Evolutionary conservation across 2,888 invertebrate species (phyloP).

Genomic region (Eupithecia subfuscata): DNA sequence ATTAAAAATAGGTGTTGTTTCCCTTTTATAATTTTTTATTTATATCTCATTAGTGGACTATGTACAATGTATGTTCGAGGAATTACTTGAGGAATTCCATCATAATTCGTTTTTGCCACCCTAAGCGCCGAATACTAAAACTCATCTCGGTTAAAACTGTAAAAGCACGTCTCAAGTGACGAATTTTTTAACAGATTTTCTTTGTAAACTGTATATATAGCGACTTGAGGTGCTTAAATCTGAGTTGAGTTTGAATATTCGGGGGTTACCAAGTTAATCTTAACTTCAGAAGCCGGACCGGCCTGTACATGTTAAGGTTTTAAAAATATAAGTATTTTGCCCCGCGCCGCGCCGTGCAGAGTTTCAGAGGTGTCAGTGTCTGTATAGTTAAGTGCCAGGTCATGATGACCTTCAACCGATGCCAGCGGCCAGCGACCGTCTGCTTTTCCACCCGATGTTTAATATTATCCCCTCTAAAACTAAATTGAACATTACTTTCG

Average conservation of each 20-base stretch:
- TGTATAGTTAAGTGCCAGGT: constrained; percentile 8
- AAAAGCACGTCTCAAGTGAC: neutral
- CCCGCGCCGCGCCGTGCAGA: neutral
- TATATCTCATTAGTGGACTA: neutral
- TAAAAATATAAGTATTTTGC: too few relatives aligned
- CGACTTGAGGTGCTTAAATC: neutral
- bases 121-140: neutral
- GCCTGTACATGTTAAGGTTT: neutral
- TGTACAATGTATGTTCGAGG: neutral
- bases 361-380: neutral
- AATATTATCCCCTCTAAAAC: constrained; percentile 20
- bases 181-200: neutral
- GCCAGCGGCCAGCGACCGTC: constrained; percentile 51
- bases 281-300: neutral
- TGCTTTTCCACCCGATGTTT: constrained; percentile 36
- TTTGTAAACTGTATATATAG: neutral
- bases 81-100: neutral
- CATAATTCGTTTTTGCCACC: neutral
- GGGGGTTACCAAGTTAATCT: neutral
- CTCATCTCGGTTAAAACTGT: too few relatives aligned
- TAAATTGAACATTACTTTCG: constrained; percentile 17
- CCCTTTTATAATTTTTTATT: neutral
- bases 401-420: constrained; percentile 45
- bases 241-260: neutral
- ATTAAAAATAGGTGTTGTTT: neutral